Evolutionary conservation across 64 coral and sea anemone species (phyloP), one percentile per base, ranked within the genome.

Genomic region (Actinia equina): DNA sequence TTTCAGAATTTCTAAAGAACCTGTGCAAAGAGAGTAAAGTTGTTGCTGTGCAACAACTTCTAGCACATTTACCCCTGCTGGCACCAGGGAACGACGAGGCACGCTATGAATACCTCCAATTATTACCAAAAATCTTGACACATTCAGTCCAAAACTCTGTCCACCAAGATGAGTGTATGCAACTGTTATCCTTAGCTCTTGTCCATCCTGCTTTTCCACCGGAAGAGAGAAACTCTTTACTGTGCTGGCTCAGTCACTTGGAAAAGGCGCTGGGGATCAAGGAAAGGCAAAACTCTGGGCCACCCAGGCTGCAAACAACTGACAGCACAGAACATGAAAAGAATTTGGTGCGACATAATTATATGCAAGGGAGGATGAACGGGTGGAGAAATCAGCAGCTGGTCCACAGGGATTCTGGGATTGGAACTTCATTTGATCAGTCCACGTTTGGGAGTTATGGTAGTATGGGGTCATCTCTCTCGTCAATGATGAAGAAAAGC

Each of bases 191-290:
- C 17, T 90, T 99, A 51, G 93, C 93, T 52, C 91, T 99, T 45
- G 97, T 99, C 54, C 97, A 99, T 65, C 97, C 97, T 17, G 97
- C 97, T n/a, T 99, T 99, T 65, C 97, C 93, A 2, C 88, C 86
- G 11, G 88, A 95, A 43, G 97, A 99, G 54, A 67, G 97, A 20
- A 99, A 78, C n/a, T 52, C 88, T n/a, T 87, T 99, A 17, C 88
- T 93, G 12, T 81, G 86, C 52, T 99, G 97, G 97, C 85, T 99
- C 74, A 91, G 93, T 87, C 88, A 93, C 52, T 91, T 99, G 42
- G 93, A 99, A 52, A 88, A 95, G 82, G 92, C 91, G 13, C 87
- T 88, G 43, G 87, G 87, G 77, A 89, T 93, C 56, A 90, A 96
- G 10, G 89, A 95, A 70, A 87, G 91, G 67, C 90, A 86, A 18